Percentiles rank a stretch among this genome's conserved stretches.
Evolutionary conservation across 2,113 vertebrate genomes (phyloP).

Genomic region (Rutilus rutilus): DNA sequence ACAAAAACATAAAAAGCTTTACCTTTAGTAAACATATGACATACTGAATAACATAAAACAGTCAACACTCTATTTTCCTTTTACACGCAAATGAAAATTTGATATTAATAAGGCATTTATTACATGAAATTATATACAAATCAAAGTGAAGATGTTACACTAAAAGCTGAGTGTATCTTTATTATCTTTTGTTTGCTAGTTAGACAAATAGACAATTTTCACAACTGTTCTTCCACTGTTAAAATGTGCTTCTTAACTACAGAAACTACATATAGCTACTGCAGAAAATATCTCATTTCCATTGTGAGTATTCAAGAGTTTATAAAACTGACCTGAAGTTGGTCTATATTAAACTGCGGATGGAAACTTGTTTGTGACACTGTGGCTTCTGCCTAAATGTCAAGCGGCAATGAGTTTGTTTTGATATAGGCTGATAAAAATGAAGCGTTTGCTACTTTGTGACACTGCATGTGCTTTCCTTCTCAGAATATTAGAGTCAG

Average conservation of each 20-base stretch:
- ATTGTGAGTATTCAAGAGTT: neutral
- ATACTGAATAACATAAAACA: neutral
- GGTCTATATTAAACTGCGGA: conserved; percentile 28
- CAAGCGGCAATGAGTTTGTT: conserved; percentile 47
- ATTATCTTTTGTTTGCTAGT: neutral
- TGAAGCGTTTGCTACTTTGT: conserved; percentile 22
- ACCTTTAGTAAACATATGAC: conserved; percentile 33
- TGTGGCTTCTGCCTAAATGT: conserved; percentile 57
- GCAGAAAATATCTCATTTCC: neutral
- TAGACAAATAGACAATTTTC: neutral
- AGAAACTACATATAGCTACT: neutral
- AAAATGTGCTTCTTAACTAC: neutral
- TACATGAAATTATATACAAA: too few species aligned
- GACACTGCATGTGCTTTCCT: neutral
- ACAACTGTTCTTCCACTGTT: neutral
- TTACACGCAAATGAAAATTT: too few species aligned
- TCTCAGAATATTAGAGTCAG: neutral
- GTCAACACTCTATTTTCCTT: too few species aligned
- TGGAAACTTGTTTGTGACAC: conserved; percentile 48
- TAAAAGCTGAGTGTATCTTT: neutral
- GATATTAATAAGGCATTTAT: too few species aligned
- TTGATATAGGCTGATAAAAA: conserved; percentile 30
- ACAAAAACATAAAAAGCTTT: conserved; percentile 27
- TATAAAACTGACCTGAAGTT: conserved; percentile 37
- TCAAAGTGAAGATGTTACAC: neutral